These are phyloP conservation scores for Apaloderma vittatum DNA, from an alignment of 2,113 vertebrate species.

Conservation along the genomic window DNA sequence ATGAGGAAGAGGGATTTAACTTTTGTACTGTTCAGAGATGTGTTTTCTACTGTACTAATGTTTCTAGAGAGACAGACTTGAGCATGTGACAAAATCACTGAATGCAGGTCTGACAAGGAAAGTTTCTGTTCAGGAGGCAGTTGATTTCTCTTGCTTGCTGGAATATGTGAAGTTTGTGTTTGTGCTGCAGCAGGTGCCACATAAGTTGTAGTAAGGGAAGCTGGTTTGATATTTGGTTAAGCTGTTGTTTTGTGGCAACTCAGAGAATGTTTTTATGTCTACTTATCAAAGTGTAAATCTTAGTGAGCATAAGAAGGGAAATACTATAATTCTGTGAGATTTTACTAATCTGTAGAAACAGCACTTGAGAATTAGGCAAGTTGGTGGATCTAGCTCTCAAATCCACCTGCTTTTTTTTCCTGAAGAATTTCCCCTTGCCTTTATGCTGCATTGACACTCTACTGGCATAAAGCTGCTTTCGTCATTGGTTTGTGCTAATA, in stretches of 20 bases:
- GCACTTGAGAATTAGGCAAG: background rate
- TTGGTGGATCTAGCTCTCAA: background rate
- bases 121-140: background rate
- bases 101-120: background rate
- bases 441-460: background rate
- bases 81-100: background rate
- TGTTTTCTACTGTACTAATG: background rate
- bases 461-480: background rate
- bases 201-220: background rate
- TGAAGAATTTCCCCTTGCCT: background rate
- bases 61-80: background rate
- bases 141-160: background rate
- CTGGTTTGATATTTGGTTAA: background rate
- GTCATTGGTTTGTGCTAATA: background rate
- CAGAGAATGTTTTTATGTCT: background rate
- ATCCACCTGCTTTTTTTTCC: background rate
- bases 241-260: background rate
- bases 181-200: background rate
- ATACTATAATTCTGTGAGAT: background rate
- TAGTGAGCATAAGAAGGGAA: background rate
- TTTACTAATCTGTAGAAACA: background rate
- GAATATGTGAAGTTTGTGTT: background rate
- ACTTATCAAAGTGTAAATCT: background rate
- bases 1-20: background rate
- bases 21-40: background rate